Conservation (phyloP, 2,113 vertebrate species). For the Rousettus leschenaultii region DNA sequence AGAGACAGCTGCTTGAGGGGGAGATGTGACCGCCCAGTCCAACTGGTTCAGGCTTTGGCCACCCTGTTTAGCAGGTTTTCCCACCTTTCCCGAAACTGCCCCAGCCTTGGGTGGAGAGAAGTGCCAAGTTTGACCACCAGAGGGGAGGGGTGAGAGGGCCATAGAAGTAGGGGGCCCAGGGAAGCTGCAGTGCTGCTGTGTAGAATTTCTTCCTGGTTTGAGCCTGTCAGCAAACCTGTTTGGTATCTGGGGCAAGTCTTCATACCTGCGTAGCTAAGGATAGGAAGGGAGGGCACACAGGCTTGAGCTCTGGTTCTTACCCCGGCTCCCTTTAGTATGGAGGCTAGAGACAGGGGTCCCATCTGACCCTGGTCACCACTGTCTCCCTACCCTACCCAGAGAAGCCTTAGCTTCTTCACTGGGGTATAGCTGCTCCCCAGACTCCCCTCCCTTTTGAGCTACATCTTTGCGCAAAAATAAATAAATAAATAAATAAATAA, state of each 20-base stretch:
- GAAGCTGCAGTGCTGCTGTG: neutral
- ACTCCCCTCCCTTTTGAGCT: neutral
- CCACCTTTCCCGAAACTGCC: constrained; percentile 64
- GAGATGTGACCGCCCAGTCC: neutral
- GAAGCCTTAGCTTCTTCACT: neutral
- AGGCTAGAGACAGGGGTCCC: neutral
- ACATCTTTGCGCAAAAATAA: neutral
- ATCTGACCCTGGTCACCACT: neutral
- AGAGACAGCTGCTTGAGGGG: neutral
- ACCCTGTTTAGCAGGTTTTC: constrained; percentile 68
- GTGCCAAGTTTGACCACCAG: constrained; percentile 58
- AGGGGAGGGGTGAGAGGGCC: neutral
- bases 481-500: neutral
- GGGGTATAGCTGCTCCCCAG: neutral
- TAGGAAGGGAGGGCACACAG: rapidly evolving
- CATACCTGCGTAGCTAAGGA: neutral
- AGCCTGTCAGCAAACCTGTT: neutral
- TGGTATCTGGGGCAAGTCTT: neutral
- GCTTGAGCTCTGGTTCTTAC: neutral
- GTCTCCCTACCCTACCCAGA: neutral
- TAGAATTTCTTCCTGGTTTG: neutral
- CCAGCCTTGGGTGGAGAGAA: constrained; percentile 34
- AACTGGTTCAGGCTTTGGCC: constrained; percentile 60
- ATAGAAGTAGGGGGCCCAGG: neutral
- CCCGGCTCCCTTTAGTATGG: neutral